These are phyloP conservation scores for Falco rusticolus DNA, from an alignment of 2,797 vertebrate species.

Conservation along the genomic window DNA sequence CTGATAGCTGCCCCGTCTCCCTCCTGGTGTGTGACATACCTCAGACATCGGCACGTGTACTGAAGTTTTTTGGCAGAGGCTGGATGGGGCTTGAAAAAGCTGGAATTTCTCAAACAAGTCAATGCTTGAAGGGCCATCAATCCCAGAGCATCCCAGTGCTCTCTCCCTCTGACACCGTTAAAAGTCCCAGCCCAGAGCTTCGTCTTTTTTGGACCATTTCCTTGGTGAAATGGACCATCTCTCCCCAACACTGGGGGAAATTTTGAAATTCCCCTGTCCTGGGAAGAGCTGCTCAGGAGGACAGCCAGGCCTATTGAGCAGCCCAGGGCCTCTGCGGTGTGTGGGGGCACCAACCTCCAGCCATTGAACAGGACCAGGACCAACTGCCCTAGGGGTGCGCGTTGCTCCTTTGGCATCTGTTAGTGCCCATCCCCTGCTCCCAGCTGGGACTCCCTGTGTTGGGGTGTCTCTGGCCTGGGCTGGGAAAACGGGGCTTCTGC, in stretches of 20 bases:
- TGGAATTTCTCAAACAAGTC: neutral
- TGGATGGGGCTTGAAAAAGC: neutral
- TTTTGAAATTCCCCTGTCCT: neutral
- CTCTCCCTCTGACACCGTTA: neutral
- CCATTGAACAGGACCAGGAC: neutral
- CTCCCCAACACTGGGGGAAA: fast-evolving
- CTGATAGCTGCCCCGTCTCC: neutral
- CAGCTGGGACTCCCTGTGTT: neutral
- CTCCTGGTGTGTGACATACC: neutral
- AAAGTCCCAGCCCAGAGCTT: neutral
- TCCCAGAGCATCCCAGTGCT: neutral
- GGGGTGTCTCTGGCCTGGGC: neutral
- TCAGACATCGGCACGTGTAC: neutral
- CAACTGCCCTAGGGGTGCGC: fast-evolving
- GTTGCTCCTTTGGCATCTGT: neutral
- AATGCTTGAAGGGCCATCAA: neutral
- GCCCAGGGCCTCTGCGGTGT: neutral
- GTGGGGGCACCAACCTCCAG: neutral
- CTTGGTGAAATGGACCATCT: neutral
- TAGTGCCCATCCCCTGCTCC: neutral
- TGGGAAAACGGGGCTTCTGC: neutral
- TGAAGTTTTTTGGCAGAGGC: neutral
- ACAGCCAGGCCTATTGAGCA: neutral
- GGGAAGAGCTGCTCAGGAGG: neutral
- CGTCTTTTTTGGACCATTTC: neutral